Evolutionary conservation across 2,888 invertebrate genomes (phyloP), one percentile per base, ranked within the genome.

Genomic region (Incurvaria masculella): DNA sequence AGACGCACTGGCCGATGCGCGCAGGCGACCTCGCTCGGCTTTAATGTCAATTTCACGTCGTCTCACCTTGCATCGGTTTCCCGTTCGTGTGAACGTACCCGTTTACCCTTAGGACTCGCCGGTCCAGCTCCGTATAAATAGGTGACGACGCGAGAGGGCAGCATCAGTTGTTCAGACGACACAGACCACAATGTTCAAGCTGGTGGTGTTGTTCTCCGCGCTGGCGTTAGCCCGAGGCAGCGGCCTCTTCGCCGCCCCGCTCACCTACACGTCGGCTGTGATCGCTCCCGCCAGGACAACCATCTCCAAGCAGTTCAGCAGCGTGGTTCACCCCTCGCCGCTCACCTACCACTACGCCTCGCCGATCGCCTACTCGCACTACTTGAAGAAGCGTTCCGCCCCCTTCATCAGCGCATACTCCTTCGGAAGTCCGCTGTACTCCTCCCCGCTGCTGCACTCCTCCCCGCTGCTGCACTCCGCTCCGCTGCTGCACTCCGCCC

Each of bases 181-280:
- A 69, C 68, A 74, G 64, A 70, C 67, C 67, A 75, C 64, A 60
- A 79, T 79, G 75, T 73, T 65, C 61, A 76, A 73, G 61, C 59
- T 74, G 72, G 79, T 82, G 70, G 81, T 81, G 64, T 79, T 85
- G 79, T 82, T 73, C 63, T 80, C 81, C 68, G 68, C 84, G 59
- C 61, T 84, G 60, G 82, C 83, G 56, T 65, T 69, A 48, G 84
- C 83, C 55, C 64, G 69, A 53, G 72, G 72, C 8, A 56, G 62
- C 19, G 41, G 42, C 56, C 38, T 48, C 16, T 44, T 52, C 10
- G 53, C 39, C 18, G 41, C 63, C 14, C 65, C 64, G 4, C 53
- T 65, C 47, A 47, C 61, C 6, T 65, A 68, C 48, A 61, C 66
- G 10, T 55, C 62, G 59, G 5, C 50, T 4, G 3, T 64, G 42